phyloP scores from a whole-genome alignment of 2,888 invertebrate genomes.

The Cerceris ruficornis region DNA sequence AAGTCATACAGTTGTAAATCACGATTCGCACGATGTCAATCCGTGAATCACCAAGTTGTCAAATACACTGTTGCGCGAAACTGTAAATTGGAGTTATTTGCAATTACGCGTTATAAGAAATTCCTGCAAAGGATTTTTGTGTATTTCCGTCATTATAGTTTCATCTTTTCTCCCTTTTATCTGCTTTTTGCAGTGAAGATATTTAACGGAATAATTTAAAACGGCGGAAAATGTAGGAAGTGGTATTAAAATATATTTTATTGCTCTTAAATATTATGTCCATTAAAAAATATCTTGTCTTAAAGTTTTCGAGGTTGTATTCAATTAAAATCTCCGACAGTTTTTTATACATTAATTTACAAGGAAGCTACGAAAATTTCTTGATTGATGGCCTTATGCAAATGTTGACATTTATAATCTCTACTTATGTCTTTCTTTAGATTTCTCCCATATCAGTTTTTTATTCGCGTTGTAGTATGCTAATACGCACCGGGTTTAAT shows the following conservation, averaged over 20 bases:
- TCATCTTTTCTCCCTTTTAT: neutral
- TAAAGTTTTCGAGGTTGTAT: too few relatives aligned
- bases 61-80: constrained; percentile 15
- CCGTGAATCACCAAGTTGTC: constrained; percentile 11
- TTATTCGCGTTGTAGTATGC: neutral
- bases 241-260: too few relatives aligned
- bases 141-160: neutral
- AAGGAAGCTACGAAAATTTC: too few relatives aligned
- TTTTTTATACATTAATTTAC: too few relatives aligned
- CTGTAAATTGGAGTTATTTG: constrained; percentile 4
- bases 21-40: constrained; percentile 24
- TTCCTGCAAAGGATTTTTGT: neutral
- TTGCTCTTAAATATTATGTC: too few relatives aligned
- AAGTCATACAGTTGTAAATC: constrained; percentile 30
- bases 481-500: neutral
- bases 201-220: too few relatives aligned
- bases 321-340: too few relatives aligned
- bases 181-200: neutral
- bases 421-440: neutral
- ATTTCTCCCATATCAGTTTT: neutral
- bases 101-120: constrained; percentile 3
- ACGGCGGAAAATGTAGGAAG: too few relatives aligned
- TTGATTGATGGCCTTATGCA: too few relatives aligned
- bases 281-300: too few relatives aligned
- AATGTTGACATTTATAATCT: too few relatives aligned